Conservation (phyloP, 2,113 vertebrate genomes). For the Machaerirhynchus nigripectus region DNA sequence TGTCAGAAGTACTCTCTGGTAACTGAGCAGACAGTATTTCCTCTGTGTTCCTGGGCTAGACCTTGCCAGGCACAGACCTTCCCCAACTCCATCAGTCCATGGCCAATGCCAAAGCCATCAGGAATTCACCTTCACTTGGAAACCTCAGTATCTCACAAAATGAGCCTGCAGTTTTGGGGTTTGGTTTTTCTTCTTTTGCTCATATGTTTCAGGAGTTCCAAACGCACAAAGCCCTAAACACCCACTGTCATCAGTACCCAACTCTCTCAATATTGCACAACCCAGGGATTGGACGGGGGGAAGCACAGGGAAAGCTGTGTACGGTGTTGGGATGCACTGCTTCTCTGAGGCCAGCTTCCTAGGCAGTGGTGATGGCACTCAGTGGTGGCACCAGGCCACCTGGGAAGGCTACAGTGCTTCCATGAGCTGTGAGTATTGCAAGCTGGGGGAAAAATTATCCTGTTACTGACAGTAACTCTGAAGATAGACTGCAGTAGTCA, state of each 20-base stretch:
- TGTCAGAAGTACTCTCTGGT: not conserved
- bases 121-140: not conserved
- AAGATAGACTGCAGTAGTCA: not conserved
- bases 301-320: not conserved
- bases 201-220: not conserved
- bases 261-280: not conserved
- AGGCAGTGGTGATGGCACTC: not conserved
- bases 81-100: not conserved
- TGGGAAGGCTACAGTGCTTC: not conserved
- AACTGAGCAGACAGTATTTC: not conserved
- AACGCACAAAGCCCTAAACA: not conserved
- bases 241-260: not conserved
- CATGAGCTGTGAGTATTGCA: not conserved
- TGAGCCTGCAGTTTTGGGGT: not conserved
- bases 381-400: not conserved
- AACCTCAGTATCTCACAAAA: not conserved
- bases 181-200: not conserved
- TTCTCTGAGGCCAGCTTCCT: not conserved
- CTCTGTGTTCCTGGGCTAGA: not conserved
- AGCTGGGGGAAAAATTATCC: not conserved
- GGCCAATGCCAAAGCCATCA: not conserved
- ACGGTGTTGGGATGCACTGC: accelerated
- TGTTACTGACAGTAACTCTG: not conserved
- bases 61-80: not conserved
- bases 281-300: too few relatives aligned